phyloP scores from a whole-genome alignment of 2,113 vertebrate genomes.

The Podiceps cristatus region DNA sequence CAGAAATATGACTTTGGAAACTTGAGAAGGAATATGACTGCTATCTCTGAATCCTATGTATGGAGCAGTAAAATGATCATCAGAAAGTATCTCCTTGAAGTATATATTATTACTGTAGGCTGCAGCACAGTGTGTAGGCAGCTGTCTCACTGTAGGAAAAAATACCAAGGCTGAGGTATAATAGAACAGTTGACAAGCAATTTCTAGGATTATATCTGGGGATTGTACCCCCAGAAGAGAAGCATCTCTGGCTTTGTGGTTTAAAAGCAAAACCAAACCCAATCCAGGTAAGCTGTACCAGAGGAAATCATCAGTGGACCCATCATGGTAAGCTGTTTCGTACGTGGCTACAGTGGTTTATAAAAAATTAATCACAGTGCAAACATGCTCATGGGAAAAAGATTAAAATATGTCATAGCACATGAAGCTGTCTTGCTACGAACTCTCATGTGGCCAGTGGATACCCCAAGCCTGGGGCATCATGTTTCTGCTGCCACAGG shows the following conservation, averaged over 20 bases:
- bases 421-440: rapidly evolving
- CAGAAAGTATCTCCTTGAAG: background rate
- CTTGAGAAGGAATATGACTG: background rate
- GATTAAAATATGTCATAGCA: background rate
- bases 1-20: background rate
- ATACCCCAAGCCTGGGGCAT: rapidly evolving
- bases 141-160: background rate
- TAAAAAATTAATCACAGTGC: background rate
- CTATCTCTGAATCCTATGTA: background rate
- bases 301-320: background rate
- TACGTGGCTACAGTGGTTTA: background rate
- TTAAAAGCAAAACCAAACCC: background rate
- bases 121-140: background rate
- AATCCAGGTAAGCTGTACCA: background rate
- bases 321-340: background rate
- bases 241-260: background rate
- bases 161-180: background rate
- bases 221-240: background rate
- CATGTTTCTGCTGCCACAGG: rapidly evolving
- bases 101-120: background rate
- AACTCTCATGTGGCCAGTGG: rapidly evolving
- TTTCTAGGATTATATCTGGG: background rate
- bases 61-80: background rate
- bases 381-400: background rate
- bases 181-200: background rate